These are phyloP conservation scores for Nannobrachium achirus DNA, from an alignment of 2,113 vertebrate genomes.

Conservation along the genomic window DNA sequence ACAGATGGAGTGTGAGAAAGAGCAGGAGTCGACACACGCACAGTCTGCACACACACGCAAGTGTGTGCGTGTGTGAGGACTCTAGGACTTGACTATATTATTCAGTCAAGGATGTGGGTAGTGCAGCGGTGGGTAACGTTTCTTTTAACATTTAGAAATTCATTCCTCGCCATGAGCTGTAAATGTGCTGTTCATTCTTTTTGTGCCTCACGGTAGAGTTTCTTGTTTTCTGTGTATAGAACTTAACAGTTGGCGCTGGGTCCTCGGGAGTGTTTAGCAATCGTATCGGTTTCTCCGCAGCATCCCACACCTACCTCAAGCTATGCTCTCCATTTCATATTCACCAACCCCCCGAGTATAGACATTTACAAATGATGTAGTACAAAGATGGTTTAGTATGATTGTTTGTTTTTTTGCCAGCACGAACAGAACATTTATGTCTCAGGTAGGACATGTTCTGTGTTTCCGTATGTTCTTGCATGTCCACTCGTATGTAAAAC, in stretches of 20 bases:
- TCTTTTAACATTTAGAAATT: slow-evolving; percentile 52
- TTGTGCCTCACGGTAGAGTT: slow-evolving; percentile 65
- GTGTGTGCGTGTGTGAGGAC: slow-evolving; percentile 40
- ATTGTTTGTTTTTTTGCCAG: slow-evolving; percentile 2
- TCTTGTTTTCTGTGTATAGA: slow-evolving; percentile 55
- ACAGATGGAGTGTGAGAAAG: slow-evolving; percentile 49
- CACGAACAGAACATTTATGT: slow-evolving; percentile 43
- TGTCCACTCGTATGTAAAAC: slow-evolving; percentile 22
- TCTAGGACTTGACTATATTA: slow-evolving; percentile 48
- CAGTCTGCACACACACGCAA: not conserved
- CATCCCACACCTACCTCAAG: slow-evolving; percentile 75
- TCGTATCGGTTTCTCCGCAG: slow-evolving; percentile 62
- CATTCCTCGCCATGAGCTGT: slow-evolving; percentile 60
- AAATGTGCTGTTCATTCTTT: slow-evolving; percentile 60
- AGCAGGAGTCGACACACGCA: slow-evolving; percentile 53
- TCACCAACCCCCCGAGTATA: slow-evolving; percentile 63
- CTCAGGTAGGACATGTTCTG: slow-evolving; percentile 41
- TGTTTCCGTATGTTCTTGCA: slow-evolving; percentile 15
- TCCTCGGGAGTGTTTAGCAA: slow-evolving; percentile 66
- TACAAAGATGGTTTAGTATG: slow-evolving; percentile 57
- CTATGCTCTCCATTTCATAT: slow-evolving; percentile 58
- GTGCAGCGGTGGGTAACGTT: slow-evolving; percentile 62
- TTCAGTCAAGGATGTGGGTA: slow-evolving; percentile 61
- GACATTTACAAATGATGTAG: slow-evolving; percentile 69
- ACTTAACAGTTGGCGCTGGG: slow-evolving; percentile 51